These are phyloP conservation scores for Rotaria socialis DNA, from an alignment of 2,888 invertebrate genomes.

Conservation along the genomic window DNA sequence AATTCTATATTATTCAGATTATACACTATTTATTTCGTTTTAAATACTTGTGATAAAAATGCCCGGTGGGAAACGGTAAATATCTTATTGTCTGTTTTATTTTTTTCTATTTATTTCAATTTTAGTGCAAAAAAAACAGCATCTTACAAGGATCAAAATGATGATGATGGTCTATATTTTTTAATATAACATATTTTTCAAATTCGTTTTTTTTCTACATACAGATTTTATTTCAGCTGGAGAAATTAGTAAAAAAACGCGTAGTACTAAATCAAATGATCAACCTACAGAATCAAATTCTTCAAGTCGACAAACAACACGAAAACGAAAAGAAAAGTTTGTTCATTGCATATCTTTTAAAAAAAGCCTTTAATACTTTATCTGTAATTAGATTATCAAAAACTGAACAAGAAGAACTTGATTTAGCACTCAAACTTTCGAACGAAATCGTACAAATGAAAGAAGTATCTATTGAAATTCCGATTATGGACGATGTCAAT, in stretches of 20 bases:
- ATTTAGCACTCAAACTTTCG: slow-evolving; percentile 20
- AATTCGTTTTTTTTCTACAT: background rate
- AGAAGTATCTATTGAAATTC: background rate
- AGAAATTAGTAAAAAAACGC: background rate
- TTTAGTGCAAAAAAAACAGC: background rate
- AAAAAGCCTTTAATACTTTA: background rate
- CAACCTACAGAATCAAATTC: background rate
- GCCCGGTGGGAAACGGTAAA: background rate
- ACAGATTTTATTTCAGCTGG: background rate
- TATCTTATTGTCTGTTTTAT: background rate
- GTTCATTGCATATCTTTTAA: background rate
- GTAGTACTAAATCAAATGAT: background rate
- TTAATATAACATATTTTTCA: background rate
- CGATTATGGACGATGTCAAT: background rate
- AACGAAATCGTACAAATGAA: background rate
- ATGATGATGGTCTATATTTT: background rate
- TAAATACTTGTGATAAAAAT: background rate
- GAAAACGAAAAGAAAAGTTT: background rate
- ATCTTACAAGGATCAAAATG: background rate
- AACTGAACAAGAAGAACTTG: slow-evolving; percentile 32
- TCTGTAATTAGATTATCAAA: background rate
- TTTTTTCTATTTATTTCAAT: too few relatives aligned
- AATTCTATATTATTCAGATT: background rate
- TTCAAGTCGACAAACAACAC: background rate
- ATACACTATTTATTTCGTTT: background rate